Base-by-base conservation (phyloP, 2,888 invertebrate genomes). In the Andrena dorsata region DNA sequence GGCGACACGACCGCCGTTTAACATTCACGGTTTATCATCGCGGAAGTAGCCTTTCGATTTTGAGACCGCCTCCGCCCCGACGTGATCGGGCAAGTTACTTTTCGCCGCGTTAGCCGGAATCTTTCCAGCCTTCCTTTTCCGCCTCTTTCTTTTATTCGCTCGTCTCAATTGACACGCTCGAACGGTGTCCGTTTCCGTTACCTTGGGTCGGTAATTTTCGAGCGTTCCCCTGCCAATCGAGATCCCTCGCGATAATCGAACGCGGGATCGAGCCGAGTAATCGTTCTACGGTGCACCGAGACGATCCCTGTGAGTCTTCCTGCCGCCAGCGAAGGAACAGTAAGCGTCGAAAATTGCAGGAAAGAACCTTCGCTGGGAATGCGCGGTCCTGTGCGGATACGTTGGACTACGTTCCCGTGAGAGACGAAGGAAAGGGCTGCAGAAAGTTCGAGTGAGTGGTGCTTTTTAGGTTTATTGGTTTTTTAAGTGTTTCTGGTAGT, bases 321-420 rank as follows among this genome's bases (percentile, higher is more conserved):
- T 10, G 26, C 30, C n/a, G 49, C 47, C 41, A 16, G 10, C 16
- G 72, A 49, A 35, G 53, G 49, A 13, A 51, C 32, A 70, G 56
- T 10, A 74, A 41, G n/a, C 64, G n/a, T 68, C 72, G 78, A 79
- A 84, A 80, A 84, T 82, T 76, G 2, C 47, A 35, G 41, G 56
- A 47, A 64, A 66, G 47, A 56, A 32, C 8, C 65, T 58, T 66
- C 30, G 4, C 60, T 80, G 80, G 87, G 76, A 83, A 89, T 90
- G 90, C 82, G 76, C 87, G 84, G 76, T 76, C 75, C 51, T 60
- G 75, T 77, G 66, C 69, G 56, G 30, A 75, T 71, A 69, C 66
- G 77, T 56, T 35, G 82, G 69, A 80, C 8, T 63, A 28, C 73
- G 35, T 61, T 56, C n/a, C 65, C 32, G 71, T 41, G 49, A 60